These are phyloP conservation scores for Macrophya alboannulata DNA, from an alignment of 2,888 invertebrate genomes.

Conservation along the genomic window DNA sequence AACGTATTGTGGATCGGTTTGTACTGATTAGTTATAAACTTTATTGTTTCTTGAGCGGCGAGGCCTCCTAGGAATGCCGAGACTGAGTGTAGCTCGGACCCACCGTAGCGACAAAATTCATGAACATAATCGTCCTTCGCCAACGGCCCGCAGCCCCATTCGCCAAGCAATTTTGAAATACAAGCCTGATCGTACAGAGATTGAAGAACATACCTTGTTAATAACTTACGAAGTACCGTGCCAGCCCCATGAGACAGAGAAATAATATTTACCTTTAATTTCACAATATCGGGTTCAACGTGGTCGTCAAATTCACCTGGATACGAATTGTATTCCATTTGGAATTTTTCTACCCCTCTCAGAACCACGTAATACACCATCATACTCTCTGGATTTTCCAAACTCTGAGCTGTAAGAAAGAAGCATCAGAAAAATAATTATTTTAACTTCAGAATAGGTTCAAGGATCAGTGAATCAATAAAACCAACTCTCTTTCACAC, in stretches of 20 bases:
- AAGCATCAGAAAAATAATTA: constrained; percentile 66
- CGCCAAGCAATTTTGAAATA: constrained; percentile 88
- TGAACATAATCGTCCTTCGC: constrained; percentile 96
- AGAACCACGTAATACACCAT: constrained; percentile 95
- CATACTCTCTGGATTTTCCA: constrained; percentile 93
- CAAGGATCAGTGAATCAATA: neutral
- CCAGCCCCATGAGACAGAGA: neutral
- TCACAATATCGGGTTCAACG: constrained; percentile 94
- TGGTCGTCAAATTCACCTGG: constrained; percentile 94
- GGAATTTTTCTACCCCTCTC: constrained; percentile 95
- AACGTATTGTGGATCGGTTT: constrained; percentile 97
- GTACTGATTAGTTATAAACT: constrained; percentile 97
- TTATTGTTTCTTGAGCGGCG: constrained; percentile 95
- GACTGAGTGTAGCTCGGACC: constrained; percentile 96
- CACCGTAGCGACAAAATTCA: constrained; percentile 97
- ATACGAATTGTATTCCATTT: constrained; percentile 92
- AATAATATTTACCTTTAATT: constrained; percentile 86
- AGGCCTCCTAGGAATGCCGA: constrained; percentile 96
- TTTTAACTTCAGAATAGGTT: constrained; percentile 60
- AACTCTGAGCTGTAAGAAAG: constrained; percentile 84
- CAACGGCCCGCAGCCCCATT: constrained; percentile 91
- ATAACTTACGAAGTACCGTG: neutral
- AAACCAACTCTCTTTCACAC: constrained; percentile 71
- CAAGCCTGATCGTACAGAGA: constrained; percentile 78
- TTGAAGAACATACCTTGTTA: neutral